phyloP scores from a whole-genome alignment of 2,113 vertebrate species.

The Cottus gobio region DNA sequence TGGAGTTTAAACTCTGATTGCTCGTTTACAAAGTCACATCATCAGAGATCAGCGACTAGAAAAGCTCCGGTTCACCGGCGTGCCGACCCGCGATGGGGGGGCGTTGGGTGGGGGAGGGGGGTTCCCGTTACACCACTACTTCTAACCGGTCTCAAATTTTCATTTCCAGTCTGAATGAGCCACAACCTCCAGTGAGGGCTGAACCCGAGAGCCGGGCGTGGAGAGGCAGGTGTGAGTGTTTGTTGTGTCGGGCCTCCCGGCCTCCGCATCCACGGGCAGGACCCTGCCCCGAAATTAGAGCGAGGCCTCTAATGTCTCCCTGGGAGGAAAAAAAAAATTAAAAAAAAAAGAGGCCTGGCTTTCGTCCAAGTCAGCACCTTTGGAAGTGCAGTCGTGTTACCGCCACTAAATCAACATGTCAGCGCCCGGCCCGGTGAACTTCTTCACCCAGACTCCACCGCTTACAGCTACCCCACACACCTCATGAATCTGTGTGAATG shows the following conservation, averaged over 20 bases:
- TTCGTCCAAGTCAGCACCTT: slow-evolving; percentile 86
- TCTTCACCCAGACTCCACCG: slow-evolving; percentile 75
- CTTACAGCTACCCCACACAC: slow-evolving; percentile 77
- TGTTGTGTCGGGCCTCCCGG: slow-evolving; percentile 71
- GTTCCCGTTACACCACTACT: no score
- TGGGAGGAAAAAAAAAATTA: no score
- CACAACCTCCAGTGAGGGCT: slow-evolving; percentile 6
- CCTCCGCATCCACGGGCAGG: slow-evolving; percentile 63
- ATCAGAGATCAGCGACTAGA: no score
- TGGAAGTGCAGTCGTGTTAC: slow-evolving; percentile 85
- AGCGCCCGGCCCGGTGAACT: slow-evolving; percentile 80
- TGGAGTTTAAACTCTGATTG: no score
- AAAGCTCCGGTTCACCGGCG: no score
- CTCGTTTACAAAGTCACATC: no score
- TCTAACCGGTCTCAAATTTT: no score
- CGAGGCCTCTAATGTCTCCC: slow-evolving; percentile 76
- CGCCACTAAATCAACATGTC: slow-evolving; percentile 87
- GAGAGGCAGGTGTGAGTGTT: slow-evolving; percentile 78
- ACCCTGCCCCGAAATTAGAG: slow-evolving; percentile 79
- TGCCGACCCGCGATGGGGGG: no score
- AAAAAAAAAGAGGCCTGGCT: slow-evolving; percentile 81
- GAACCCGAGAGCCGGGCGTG: slow-evolving; percentile 60
- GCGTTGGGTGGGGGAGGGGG: no score
- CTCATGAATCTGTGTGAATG: slow-evolving; percentile 75
- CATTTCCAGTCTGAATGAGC: no score